Evolutionary conservation across 2,113 vertebrate genomes (phyloP).

Genomic region (Zonotrichia leucophrys): DNA sequence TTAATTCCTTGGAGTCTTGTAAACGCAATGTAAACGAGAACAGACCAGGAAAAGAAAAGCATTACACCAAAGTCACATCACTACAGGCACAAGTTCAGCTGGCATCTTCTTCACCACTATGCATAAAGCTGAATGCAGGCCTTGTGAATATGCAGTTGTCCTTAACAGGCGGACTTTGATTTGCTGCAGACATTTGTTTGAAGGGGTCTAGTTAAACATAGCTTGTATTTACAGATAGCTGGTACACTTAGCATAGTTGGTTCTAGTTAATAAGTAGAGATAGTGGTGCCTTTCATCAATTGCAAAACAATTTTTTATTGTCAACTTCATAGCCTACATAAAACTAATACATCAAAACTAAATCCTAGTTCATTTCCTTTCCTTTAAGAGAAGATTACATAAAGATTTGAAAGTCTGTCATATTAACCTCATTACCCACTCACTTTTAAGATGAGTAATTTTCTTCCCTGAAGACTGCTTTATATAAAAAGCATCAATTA

Average conservation of each 20-base stretch:
- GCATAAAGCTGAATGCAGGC: conserved; percentile 26
- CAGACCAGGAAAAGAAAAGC: background rate
- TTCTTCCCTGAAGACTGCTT: background rate
- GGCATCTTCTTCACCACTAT: background rate
- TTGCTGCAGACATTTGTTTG: conserved; percentile 20
- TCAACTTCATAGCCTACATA: background rate
- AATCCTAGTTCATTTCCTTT: background rate
- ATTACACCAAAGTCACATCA: background rate
- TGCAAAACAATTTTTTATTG: background rate
- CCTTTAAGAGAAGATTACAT: background rate
- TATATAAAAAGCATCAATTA: conserved; percentile 3
- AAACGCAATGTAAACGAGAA: background rate
- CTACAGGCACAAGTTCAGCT: conserved; percentile 22
- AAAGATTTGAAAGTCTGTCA: background rate
- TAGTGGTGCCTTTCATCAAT: background rate
- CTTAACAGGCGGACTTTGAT: background rate
- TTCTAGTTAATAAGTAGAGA: background rate
- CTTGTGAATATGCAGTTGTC: background rate
- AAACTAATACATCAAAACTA: background rate
- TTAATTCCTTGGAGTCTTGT: background rate
- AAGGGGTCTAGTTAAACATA: background rate
- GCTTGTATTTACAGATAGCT: background rate
- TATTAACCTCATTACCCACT: conserved; percentile 38
- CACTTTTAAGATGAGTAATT: background rate
- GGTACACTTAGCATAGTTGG: background rate